These are phyloP conservation scores for Smutsia temminckii DNA, from an alignment of 2,797 vertebrate species.

Conservation along the genomic window DNA sequence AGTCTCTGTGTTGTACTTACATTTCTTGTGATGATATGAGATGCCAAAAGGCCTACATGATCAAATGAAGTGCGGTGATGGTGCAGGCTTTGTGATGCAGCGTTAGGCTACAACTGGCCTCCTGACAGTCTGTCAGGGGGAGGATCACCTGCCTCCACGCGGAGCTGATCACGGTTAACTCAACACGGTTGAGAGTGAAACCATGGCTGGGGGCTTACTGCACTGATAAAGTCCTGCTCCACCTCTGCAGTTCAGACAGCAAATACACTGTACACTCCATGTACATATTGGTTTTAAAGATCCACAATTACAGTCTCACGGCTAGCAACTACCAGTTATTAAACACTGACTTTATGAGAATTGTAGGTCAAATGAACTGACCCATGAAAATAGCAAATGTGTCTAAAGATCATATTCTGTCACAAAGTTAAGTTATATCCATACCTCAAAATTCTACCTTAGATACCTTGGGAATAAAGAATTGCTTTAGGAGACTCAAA, in stretches of 20 bases:
- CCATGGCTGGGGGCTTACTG: too few species aligned
- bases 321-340: constrained; percentile 32
- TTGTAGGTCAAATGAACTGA: constrained; percentile 50
- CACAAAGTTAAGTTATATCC: constrained; percentile 18
- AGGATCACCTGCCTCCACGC: background rate
- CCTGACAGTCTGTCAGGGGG: background rate
- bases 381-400: constrained; percentile 48
- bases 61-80: background rate
- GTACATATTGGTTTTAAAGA: background rate
- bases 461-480: background rate
- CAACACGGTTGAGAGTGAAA: background rate
- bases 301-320: background rate
- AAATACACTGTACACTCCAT: background rate
- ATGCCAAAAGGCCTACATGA: background rate
- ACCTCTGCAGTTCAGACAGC: background rate
- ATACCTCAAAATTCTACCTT: constrained; percentile 10
- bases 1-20: background rate
- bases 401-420: constrained; percentile 44
- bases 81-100: background rate
- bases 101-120: background rate
- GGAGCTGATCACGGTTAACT: background rate
- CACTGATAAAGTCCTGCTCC: background rate
- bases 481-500: background rate
- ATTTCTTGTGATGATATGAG: background rate
- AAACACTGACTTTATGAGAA: constrained; percentile 28